Evolutionary conservation across 1,140 invertebrate species (phyloP).

Genomic region (Formica selysi): DNA sequence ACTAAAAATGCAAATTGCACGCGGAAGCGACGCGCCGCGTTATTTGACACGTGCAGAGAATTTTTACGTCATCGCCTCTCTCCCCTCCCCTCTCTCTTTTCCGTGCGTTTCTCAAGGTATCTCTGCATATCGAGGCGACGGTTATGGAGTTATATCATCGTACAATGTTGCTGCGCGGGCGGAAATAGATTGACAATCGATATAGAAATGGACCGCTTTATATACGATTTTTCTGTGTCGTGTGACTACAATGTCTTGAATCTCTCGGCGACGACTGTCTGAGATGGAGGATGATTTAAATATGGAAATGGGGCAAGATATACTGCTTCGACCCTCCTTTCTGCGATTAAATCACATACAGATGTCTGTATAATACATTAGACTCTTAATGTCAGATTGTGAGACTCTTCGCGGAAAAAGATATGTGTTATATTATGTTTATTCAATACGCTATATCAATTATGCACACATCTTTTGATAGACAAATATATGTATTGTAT

Average conservation of each 20-base stretch:
- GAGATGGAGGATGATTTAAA: constrained; percentile 49
- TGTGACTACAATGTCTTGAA: constrained; percentile 2
- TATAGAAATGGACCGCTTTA: constrained; percentile 22
- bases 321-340: neutral
- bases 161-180: neutral
- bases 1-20: constrained; percentile 36
- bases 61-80: neutral
- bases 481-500: too few species aligned
- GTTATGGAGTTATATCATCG: neutral
- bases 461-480: too few species aligned
- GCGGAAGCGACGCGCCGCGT: neutral
- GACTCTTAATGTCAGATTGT: neutral
- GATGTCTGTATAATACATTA: neutral
- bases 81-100: too few species aligned
- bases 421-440: neutral
- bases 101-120: neutral
- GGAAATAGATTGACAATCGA: constrained; percentile 24
- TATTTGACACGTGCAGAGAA: constrained; percentile 30
- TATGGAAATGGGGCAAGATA: constrained; percentile 41
- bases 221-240: constrained; percentile 6
- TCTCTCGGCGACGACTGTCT: neutral
- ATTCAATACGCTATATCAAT: neutral
- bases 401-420: neutral
- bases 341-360: constrained; percentile 16
- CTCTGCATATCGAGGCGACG: too few species aligned